phyloP scores from a whole-genome alignment of 2,113 vertebrate genomes.

The Pogona vitticeps region DNA sequence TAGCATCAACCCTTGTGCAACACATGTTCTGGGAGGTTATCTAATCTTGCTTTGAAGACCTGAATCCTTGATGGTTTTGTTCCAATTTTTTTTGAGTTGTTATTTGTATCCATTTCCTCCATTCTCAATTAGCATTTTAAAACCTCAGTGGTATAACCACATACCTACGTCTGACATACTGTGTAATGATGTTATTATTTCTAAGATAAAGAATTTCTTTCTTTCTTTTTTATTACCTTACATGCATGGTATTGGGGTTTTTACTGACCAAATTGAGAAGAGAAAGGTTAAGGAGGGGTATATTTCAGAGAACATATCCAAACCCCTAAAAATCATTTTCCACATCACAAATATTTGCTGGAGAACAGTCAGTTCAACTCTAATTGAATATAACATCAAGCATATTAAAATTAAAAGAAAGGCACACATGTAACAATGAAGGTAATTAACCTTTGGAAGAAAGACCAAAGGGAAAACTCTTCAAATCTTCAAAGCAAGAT shows the following conservation, averaged over 20 bases:
- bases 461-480: not conserved
- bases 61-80: not conserved
- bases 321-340: not conserved
- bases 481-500: slow-evolving; percentile 9
- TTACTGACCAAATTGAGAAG: not conserved
- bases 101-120: not conserved
- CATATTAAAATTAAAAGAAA: slow-evolving; percentile 11
- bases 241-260: not conserved
- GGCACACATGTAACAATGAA: slow-evolving; percentile 2
- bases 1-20: not conserved
- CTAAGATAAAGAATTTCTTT: not conserved
- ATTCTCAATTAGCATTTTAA: not conserved
- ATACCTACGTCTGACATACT: not conserved
- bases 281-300: not conserved
- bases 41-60: not conserved
- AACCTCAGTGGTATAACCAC: not conserved
- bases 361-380: not conserved
- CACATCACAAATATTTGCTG: not conserved
- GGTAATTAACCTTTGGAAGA: slow-evolving; percentile 27
- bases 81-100: not conserved
- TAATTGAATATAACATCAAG: slow-evolving; percentile 8
- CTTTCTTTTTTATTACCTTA: too few species aligned
- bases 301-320: not conserved
- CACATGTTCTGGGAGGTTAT: not conserved
- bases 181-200: not conserved